These are phyloP conservation scores for Campoletis sonorensis DNA, from an alignment of 1,140 invertebrate genomes.

Conservation along the genomic window DNA sequence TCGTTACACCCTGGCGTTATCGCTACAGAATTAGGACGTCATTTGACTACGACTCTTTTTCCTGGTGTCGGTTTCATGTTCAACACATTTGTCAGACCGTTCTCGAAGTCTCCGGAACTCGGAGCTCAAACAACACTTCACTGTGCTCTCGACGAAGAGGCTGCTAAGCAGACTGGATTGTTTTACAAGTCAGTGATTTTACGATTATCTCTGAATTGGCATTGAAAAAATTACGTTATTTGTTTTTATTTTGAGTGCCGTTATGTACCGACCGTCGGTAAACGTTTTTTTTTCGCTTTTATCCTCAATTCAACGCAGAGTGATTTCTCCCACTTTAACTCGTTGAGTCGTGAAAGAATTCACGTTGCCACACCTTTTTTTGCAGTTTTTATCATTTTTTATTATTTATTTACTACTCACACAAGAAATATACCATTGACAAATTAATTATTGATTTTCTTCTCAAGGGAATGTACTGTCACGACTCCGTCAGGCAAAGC, in stretches of 20 bases:
- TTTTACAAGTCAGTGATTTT: slow-evolving; percentile 78
- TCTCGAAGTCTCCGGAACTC: slow-evolving; percentile 80
- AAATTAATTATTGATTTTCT: slow-evolving; percentile 48
- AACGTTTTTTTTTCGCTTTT: too few species aligned
- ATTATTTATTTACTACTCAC: too few species aligned
- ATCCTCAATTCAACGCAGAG: too few species aligned
- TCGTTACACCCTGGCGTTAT: slow-evolving; percentile 85
- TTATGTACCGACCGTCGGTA: too few species aligned
- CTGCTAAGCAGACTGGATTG: slow-evolving; percentile 80
- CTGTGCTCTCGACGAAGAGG: slow-evolving; percentile 84
- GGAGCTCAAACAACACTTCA: slow-evolving; percentile 89
- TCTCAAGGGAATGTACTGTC: slow-evolving; percentile 79
- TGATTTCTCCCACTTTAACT: too few species aligned
- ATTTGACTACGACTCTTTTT: slow-evolving; percentile 79
- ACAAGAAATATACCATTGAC: too few species aligned
- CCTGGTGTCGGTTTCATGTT: slow-evolving; percentile 65
- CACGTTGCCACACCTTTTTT: too few species aligned
- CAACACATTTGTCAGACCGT: slow-evolving; percentile 62
- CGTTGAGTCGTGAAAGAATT: too few species aligned
- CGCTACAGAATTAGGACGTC: slow-evolving; percentile 84
- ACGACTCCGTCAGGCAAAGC: slow-evolving; percentile 72
- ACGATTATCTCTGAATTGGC: slow-evolving; percentile 36
- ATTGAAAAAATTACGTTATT: neutral
- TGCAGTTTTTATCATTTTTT: too few species aligned
- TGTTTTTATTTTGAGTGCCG: too few species aligned